Base-by-base conservation (phyloP, 2,888 invertebrate species). In the Carabus problematicus region DNA sequence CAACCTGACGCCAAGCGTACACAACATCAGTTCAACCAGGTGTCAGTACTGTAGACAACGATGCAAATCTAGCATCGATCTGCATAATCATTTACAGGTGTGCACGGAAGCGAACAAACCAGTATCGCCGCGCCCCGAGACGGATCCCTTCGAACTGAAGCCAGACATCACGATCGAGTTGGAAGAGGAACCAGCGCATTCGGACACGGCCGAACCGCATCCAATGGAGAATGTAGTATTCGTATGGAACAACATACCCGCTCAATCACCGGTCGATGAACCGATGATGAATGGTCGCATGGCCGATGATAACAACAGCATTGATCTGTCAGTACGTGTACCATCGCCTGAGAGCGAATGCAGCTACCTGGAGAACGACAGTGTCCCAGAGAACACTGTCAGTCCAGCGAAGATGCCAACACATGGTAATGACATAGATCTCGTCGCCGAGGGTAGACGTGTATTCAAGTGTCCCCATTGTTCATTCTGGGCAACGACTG, bases 381-480 rank as follows among this genome's bases (percentile, higher is more conserved):
- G 52, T 68, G 70, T 12, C 72, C 61, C 42, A 67, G 71, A 58
- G 29, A 52, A 8, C 40, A 70, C 11, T 66, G 59, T 69, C 6
- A 62, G 62, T 66, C 47, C 61, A 56, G 85, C 85, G 77, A 86
- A 84, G 85, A 88, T 85, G 80, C 85, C 78, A 77, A 89, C 88
- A 79, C 88, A 86, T 72, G 86, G 85, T 8, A 82, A 80, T 72
- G 82, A 82, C 68, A 81, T 82, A 75, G 85, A 89, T 62, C 86
- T 87, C 62, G 87, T 89, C 11, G 88, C 88, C 4, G 85, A 87
- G 11, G 87, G 90, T 66, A 90, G 90, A 77, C 88, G 91, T 81
- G 95, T 95, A 61, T 96, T 94, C 83, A 93, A 94, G 82, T 96
- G 95, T 80, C 95, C 95, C 0, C 93, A 94, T 80, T 96, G 95